These are phyloP conservation scores for Aporophyla lueneburgensis DNA, from an alignment of 2,888 invertebrate genomes.

Conservation along the genomic window DNA sequence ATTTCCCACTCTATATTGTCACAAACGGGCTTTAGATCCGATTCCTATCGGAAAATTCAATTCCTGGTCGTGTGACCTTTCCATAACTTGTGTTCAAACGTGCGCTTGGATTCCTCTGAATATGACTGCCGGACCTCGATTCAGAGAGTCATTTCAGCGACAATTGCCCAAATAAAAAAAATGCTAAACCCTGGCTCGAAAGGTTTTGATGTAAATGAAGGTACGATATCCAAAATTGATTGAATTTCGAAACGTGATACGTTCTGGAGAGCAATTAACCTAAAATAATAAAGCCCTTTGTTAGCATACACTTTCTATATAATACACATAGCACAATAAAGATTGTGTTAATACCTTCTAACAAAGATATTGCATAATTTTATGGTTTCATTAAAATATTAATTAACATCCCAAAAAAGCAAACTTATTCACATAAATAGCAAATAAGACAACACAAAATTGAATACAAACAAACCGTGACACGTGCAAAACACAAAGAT, in stretches of 20 bases:
- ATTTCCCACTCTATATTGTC: constrained; percentile 41
- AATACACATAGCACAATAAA: not conserved
- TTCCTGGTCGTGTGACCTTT: constrained; percentile 44
- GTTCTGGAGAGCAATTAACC: constrained; percentile 21
- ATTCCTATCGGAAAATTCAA: constrained; percentile 53
- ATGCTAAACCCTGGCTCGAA: not conserved
- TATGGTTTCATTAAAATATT: not conserved
- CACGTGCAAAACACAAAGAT: constrained; percentile 22
- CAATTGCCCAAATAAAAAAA: constrained; percentile 14
- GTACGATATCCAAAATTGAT: constrained; percentile 24
- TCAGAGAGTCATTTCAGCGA: constrained; percentile 11
- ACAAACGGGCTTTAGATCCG: constrained; percentile 45
- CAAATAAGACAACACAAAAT: not conserved
- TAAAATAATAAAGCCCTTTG: constrained; percentile 22
- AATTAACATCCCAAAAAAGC: not conserved
- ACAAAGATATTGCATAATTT: not conserved
- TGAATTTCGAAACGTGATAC: constrained; percentile 12
- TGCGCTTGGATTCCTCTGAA: constrained; percentile 43
- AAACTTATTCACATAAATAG: not conserved
- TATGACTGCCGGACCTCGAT: constrained; percentile 38
- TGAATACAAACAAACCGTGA: constrained; percentile 16
- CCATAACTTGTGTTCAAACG: constrained; percentile 59
- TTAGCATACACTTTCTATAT: not conserved
- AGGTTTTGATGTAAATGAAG: constrained; percentile 16
- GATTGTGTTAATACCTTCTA: not conserved